Percentiles rank a stretch among this genome's conserved stretches.
Conservation (phyloP, 2,797 vertebrate genomes). For the Oophaga sylvatica region DNA sequence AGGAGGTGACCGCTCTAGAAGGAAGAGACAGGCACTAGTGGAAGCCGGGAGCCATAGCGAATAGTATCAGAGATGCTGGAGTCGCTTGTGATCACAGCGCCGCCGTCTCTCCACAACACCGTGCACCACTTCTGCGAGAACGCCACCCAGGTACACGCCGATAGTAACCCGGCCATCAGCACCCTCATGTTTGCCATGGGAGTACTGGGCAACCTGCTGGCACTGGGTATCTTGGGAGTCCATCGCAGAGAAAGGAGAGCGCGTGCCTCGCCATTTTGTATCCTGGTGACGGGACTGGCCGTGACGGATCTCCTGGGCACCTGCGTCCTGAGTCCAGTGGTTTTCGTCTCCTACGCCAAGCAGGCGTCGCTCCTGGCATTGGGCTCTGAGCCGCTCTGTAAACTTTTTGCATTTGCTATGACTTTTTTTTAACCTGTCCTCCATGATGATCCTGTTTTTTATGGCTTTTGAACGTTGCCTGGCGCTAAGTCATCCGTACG, state of each 20-base stretch:
- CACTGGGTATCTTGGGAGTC: slow-evolving; percentile 82
- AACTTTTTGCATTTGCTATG: slow-evolving; percentile 84
- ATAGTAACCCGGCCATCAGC: slow-evolving; percentile 74
- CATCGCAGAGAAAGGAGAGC: slow-evolving; percentile 78
- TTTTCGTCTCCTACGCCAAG: slow-evolving; percentile 83
- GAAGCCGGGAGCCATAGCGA: neutral
- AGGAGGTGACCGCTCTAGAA: neutral
- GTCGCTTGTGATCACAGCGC: neutral
- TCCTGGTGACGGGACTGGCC: slow-evolving; percentile 87
- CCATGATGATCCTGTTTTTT: slow-evolving; percentile 84
- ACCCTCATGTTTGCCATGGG: slow-evolving; percentile 84
- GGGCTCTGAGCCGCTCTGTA: slow-evolving; percentile 73
- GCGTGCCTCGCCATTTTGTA: slow-evolving; percentile 83
- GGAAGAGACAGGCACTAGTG: neutral
- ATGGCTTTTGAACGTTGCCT: slow-evolving; percentile 91
- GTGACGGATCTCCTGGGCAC: slow-evolving; percentile 89
- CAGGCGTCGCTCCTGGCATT: slow-evolving; percentile 75
- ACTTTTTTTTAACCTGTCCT: slow-evolving; percentile 87
- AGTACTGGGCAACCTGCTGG: slow-evolving; percentile 84
- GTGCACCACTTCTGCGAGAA: slow-evolving; percentile 64
- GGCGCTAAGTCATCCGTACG: slow-evolving; percentile 88
- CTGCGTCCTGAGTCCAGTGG: slow-evolving; percentile 84
- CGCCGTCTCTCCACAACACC: neutral
- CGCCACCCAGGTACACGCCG: slow-evolving; percentile 65
- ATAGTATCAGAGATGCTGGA: slow-evolving; percentile 3